Evolutionary conservation across 2,888 invertebrate genomes (phyloP).

Genomic region (Anoncus sp.): DNA sequence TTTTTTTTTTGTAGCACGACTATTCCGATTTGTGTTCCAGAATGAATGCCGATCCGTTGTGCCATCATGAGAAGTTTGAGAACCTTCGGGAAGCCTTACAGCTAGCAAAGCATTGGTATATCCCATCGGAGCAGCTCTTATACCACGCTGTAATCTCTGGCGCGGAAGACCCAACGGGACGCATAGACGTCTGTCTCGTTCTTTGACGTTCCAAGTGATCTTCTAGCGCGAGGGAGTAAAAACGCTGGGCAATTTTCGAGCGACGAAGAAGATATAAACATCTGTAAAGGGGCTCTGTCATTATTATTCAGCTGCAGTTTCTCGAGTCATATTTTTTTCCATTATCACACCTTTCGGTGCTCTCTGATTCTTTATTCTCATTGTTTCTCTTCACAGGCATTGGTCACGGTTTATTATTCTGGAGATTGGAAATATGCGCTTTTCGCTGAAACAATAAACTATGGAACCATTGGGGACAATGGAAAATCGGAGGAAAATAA

Average conservation of each 20-base stretch:
- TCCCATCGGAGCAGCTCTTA: conserved; percentile 70
- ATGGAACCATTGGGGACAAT: background rate
- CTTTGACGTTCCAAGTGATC: conserved; percentile 67
- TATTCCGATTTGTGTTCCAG: background rate
- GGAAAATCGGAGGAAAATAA: background rate
- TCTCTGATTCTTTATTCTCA: background rate
- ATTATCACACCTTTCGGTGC: background rate
- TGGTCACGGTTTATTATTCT: conserved; percentile 16
- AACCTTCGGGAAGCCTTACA: conserved; percentile 48
- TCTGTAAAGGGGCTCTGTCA: conserved; percentile 1
- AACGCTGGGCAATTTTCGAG: conserved; percentile 1
- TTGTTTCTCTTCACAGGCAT: background rate
- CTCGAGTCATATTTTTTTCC: conserved; percentile 20
- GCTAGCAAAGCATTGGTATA: conserved; percentile 71
- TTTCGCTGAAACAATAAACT: background rate
- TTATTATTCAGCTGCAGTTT: conserved; percentile 30
- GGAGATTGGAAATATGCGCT: conserved; percentile 18
- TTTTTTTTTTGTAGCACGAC: background rate
- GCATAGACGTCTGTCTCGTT: conserved; percentile 69
- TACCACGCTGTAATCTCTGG: conserved; percentile 76
- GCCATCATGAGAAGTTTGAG: conserved; percentile 15
- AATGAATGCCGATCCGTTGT: background rate
- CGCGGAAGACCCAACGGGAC: conserved; percentile 76
- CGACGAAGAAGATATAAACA: conserved; percentile 1
- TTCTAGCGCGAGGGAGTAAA: conserved; percentile 9